Evolutionary conservation across 2,888 invertebrate genomes (phyloP).

Genomic region (Leptinotarsa juncta): DNA sequence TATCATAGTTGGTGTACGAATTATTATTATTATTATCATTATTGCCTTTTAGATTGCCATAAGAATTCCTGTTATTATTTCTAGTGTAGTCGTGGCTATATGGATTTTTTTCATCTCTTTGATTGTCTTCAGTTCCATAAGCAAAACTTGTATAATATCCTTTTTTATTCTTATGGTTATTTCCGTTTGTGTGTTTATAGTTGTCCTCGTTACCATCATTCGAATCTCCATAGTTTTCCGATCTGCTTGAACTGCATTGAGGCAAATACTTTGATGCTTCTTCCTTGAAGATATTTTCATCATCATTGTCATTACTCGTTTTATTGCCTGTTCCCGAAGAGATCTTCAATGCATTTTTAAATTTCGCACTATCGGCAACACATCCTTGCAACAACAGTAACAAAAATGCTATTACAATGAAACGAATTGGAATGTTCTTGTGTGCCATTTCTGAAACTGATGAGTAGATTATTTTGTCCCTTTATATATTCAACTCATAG

Average conservation of each 20-base stretch:
- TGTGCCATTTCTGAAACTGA: not conserved
- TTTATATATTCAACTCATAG: not conserved
- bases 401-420: not conserved
- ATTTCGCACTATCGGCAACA: slow-evolving; percentile 35
- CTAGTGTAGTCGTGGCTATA: slow-evolving; percentile 19
- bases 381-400: not conserved
- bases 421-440: not conserved
- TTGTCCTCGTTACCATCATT: slow-evolving; percentile 19
- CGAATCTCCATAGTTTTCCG: slow-evolving; percentile 7
- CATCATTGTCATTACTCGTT: slow-evolving; percentile 22
- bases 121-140: slow-evolving; percentile 19
- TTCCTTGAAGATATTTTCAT: slow-evolving; percentile 30
- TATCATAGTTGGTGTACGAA: slow-evolving; percentile 24
- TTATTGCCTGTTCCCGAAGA: slow-evolving; percentile 34
- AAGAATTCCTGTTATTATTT: slow-evolving; percentile 17
- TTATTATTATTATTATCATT: slow-evolving; percentile 26
- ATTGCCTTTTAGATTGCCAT: slow-evolving; percentile 30
- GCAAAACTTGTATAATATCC: slow-evolving; percentile 31
- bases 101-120: slow-evolving; percentile 19
- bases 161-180: slow-evolving; percentile 23
- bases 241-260: slow-evolving; percentile 19
- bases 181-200: slow-evolving; percentile 13
- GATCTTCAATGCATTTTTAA: slow-evolving; percentile 50
- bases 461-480: not conserved
- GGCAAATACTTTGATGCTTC: slow-evolving; percentile 24